Evolutionary conservation across 1,140 invertebrate species (phyloP).

Genomic region (Drosophila suzukii): DNA sequence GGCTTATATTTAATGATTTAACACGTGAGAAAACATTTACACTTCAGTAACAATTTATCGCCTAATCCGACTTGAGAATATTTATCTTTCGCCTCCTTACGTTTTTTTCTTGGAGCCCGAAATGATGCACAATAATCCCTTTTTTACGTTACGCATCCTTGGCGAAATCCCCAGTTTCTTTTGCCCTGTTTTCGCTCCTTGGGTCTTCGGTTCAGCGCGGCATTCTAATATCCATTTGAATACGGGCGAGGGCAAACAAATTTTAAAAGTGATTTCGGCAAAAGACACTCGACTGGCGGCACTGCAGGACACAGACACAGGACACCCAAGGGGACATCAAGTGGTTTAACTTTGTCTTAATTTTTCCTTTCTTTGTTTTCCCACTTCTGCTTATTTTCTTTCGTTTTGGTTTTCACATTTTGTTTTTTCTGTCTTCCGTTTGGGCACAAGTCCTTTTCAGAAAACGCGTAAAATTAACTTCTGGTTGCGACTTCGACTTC

Average conservation of each 20-base stretch:
- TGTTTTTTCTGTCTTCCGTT: not conserved
- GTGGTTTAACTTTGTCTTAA: slow-evolving; percentile 57
- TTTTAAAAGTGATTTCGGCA: slow-evolving; percentile 66
- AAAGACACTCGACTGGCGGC: slow-evolving; percentile 56
- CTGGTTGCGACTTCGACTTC: slow-evolving; percentile 23
- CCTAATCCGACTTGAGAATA: slow-evolving; percentile 62
- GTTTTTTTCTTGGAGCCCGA: slow-evolving; percentile 9
- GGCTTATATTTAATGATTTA: slow-evolving; percentile 46
- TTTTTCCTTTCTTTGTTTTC: slow-evolving; percentile 36
- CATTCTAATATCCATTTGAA: slow-evolving; percentile 56
- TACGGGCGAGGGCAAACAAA: slow-evolving; percentile 62
- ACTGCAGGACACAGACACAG: slow-evolving; percentile 32
- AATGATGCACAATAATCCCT: slow-evolving; percentile 73
- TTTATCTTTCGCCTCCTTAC: slow-evolving; percentile 29
- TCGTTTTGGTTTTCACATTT: slow-evolving; percentile 16
- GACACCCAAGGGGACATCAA: slow-evolving; percentile 50
- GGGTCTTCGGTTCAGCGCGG: slow-evolving; percentile 23
- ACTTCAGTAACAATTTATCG: slow-evolving; percentile 71
- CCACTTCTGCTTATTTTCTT: slow-evolving; percentile 28
- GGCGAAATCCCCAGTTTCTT: slow-evolving; percentile 38
- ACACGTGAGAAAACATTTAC: slow-evolving; percentile 68
- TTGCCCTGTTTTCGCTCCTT: slow-evolving; percentile 24
- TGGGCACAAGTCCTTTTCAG: slow-evolving; percentile 6
- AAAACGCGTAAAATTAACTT: slow-evolving; percentile 57
- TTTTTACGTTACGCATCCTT: slow-evolving; percentile 62